Evolutionary conservation across 2,888 invertebrate species (phyloP), one percentile per base, ranked within the genome.

Genomic region (Prosapia bicincta): DNA sequence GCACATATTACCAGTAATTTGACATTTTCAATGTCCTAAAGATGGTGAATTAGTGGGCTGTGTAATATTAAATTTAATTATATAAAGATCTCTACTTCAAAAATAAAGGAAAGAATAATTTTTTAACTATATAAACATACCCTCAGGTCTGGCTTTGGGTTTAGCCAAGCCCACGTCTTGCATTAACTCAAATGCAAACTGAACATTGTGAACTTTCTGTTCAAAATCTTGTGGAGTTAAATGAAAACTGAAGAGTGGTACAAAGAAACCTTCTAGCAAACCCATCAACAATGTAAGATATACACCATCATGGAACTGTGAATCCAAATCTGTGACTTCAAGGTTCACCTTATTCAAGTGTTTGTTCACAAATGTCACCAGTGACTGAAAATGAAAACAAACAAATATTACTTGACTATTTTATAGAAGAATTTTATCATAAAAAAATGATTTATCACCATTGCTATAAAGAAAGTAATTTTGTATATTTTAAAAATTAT

Each of bases 311-410:
- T 97, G 96, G 84, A 99, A 99, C 86, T 98, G 97, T 0, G 90
- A 91, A 82, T 98, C 98, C 82, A 99, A 86, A 83, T 98, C 96
- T 69, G 90, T 90, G 0, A 98, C 97, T 86, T 99, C 98, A 80
- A 99, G 89, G 85, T 99, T 98, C 79, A 99, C 91, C 86, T 97
- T 98, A 84, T 95, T 95, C 83, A 99, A 87, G 85, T 99, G 98
- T 85, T 98, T 99, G 86, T 99, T 99, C 1, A 98, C 98, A 86
- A 99, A 99, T 0, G 97, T 96, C n/a, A 99, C 92, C 80, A 99
- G 87, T 0, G 97, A 98, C 92, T 95, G 86, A 77, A 79, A 82
- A 82, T 77, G 76, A 78, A 74, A 65, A 70, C 66, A 73, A 70
- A n/a, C n/a, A n/a, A n/a, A n/a, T n/a, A n/a, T n/a, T n/a, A n/a